These are phyloP conservation scores for Phoebastria nigripes DNA, from an alignment of 2,797 vertebrate genomes.

Conservation along the genomic window DNA sequence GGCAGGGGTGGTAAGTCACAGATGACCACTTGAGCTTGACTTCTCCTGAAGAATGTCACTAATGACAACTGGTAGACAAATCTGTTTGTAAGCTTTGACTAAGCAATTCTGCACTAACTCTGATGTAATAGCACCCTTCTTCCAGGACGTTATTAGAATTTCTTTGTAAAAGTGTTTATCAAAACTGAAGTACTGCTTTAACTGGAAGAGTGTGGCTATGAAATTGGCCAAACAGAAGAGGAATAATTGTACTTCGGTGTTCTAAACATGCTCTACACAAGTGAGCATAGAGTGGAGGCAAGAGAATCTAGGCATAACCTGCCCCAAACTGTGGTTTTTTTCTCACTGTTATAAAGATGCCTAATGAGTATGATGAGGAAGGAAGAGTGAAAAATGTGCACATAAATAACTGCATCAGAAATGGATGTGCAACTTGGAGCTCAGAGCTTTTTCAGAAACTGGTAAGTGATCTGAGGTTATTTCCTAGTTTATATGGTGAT, in stretches of 20 bases:
- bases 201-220: background rate
- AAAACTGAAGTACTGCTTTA: background rate
- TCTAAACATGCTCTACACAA: background rate
- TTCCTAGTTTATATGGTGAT: background rate
- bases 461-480: background rate
- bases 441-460: background rate
- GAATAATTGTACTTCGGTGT: background rate
- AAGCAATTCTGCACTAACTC: background rate
- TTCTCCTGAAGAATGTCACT: background rate
- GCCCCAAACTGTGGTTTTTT: background rate
- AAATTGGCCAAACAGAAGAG: background rate
- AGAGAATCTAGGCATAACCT: background rate
- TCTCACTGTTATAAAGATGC: background rate
- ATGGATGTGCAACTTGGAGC: background rate
- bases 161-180: background rate
- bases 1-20: background rate
- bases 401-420: background rate
- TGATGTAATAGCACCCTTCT: background rate
- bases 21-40: background rate
- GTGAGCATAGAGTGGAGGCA: background rate
- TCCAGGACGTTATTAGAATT: background rate
- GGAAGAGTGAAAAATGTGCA: background rate
- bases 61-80: background rate
- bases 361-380: background rate
- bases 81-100: background rate